phyloP scores from a whole-genome alignment of 2,113 vertebrate genomes.

The Paedocypris sp. region DNA sequence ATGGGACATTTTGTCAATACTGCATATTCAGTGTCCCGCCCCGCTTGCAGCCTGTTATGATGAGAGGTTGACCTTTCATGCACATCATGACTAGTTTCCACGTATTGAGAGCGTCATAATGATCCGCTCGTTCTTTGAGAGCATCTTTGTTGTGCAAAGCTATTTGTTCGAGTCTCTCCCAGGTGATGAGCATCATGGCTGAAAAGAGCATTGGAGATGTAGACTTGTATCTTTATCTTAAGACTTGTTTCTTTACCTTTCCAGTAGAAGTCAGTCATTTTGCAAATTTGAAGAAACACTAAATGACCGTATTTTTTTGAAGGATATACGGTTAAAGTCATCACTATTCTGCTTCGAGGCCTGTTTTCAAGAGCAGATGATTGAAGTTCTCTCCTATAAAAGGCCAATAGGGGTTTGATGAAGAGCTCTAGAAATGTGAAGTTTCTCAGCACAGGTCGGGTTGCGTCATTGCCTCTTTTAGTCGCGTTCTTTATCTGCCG shows the following conservation, averaged over 20 bases:
- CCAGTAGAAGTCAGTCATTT: not conserved
- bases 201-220: slow-evolving; percentile 15
- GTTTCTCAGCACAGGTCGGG: slow-evolving; percentile 45
- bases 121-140: slow-evolving; percentile 76
- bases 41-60: too few relatives aligned
- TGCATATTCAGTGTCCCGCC: too few relatives aligned
- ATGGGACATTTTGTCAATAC: not conserved
- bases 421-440: slow-evolving; percentile 37
- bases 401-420: too few relatives aligned
- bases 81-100: slow-evolving; percentile 36
- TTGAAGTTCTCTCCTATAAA: slow-evolving; percentile 40
- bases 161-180: slow-evolving; percentile 83
- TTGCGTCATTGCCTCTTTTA: slow-evolving; percentile 60
- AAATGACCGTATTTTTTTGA: too few relatives aligned
- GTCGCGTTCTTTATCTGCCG: slow-evolving; percentile 31
- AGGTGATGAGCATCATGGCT: slow-evolving; percentile 64
- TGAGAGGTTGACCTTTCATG: slow-evolving; percentile 69
- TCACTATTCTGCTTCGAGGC: slow-evolving; percentile 30
- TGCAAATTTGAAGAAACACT: too few relatives aligned
- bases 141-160: slow-evolving; percentile 79
- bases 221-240: slow-evolving; percentile 25
- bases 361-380: slow-evolving; percentile 36
- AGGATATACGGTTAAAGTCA: too few relatives aligned
- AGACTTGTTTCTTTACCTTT: slow-evolving; percentile 26
- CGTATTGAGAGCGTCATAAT: slow-evolving; percentile 70